phyloP scores from a whole-genome alignment of 2,888 invertebrate genomes.

The Terebella lapidaria region DNA sequence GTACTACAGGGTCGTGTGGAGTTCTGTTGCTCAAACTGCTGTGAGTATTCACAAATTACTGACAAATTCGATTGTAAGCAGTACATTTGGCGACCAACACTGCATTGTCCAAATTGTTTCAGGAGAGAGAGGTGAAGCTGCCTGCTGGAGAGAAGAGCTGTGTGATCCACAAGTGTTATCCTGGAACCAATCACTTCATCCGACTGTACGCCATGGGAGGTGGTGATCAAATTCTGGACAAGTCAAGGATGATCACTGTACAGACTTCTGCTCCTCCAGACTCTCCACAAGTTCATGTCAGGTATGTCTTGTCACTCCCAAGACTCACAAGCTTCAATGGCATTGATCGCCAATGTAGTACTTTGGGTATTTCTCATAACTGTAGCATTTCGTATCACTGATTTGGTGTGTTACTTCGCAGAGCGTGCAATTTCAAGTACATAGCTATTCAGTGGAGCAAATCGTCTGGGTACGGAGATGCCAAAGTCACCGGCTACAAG shows the following conservation, averaged over 20 bases:
- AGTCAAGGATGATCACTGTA: slow-evolving; percentile 46
- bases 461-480: slow-evolving; percentile 49
- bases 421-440: slow-evolving; percentile 53
- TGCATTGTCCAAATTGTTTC: slow-evolving; percentile 4
- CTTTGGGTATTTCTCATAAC: neutral
- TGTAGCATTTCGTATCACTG: neutral
- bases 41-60: slow-evolving; percentile 30
- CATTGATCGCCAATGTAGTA: neutral
- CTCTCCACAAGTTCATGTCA: slow-evolving; percentile 43
- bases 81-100: neutral
- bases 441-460: slow-evolving; percentile 53
- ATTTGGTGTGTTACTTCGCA: too few species aligned
- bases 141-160: slow-evolving; percentile 45
- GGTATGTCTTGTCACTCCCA: too few species aligned
- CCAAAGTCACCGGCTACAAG: slow-evolving; percentile 49
- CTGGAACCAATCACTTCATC: slow-evolving; percentile 51
- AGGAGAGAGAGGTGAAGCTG: slow-evolving; percentile 49
- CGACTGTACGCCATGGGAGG: slow-evolving; percentile 37
- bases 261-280: slow-evolving; percentile 52
- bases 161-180: slow-evolving; percentile 50
- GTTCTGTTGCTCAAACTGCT: slow-evolving; percentile 50
- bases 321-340: too few species aligned
- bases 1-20: slow-evolving; percentile 50
- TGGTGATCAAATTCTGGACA: slow-evolving; percentile 42
- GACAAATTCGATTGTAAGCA: too few species aligned